Percentiles rank a stretch among this genome's conserved stretches.
phyloP scores from a whole-genome alignment of 2,797 vertebrate species.

The Sphaeramia orbicularis region DNA sequence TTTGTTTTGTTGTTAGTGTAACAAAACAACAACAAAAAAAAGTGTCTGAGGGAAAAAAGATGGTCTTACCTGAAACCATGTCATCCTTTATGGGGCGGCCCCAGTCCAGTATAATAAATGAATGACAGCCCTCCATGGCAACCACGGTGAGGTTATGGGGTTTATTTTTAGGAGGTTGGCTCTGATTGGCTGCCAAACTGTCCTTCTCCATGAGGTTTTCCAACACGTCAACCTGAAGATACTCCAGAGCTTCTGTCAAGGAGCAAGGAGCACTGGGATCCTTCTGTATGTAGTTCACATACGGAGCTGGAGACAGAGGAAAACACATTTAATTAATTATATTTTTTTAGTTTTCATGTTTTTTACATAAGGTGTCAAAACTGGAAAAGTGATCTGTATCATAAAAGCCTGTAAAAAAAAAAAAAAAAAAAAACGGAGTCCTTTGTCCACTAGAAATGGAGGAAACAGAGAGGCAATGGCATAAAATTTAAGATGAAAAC shows the following conservation, averaged over 20 bases:
- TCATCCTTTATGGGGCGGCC: slow-evolving; percentile 90
- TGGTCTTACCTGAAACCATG: slow-evolving; percentile 92
- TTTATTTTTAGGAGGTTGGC: slow-evolving; percentile 86
- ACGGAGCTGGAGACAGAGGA: slow-evolving; percentile 87
- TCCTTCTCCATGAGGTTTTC: slow-evolving; percentile 90
- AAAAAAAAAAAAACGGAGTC: too few relatives aligned
- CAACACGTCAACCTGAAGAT: slow-evolving; percentile 94
- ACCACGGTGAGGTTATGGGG: slow-evolving; percentile 96
- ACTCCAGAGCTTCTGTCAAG: slow-evolving; percentile 95
- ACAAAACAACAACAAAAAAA: not conserved
- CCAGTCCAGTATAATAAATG: slow-evolving; percentile 98
- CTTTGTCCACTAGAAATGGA: too few relatives aligned
- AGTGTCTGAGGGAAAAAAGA: not conserved
- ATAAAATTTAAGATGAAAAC: too few relatives aligned
- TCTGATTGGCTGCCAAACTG: slow-evolving; percentile 71
- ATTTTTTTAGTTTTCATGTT: too few relatives aligned
- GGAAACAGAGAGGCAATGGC: too few relatives aligned
- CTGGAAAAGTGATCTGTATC: too few relatives aligned
- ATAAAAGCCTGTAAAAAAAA: too few relatives aligned
- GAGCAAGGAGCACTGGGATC: slow-evolving; percentile 94
- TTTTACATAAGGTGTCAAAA: too few relatives aligned
- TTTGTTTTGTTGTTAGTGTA: not conserved
- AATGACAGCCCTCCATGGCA: slow-evolving; percentile 98
- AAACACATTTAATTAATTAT: not conserved
- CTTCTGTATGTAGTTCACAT: slow-evolving; percentile 95